Conservation (phyloP, 1,140 invertebrate genomes). For the Bacillus rossius region DNA sequence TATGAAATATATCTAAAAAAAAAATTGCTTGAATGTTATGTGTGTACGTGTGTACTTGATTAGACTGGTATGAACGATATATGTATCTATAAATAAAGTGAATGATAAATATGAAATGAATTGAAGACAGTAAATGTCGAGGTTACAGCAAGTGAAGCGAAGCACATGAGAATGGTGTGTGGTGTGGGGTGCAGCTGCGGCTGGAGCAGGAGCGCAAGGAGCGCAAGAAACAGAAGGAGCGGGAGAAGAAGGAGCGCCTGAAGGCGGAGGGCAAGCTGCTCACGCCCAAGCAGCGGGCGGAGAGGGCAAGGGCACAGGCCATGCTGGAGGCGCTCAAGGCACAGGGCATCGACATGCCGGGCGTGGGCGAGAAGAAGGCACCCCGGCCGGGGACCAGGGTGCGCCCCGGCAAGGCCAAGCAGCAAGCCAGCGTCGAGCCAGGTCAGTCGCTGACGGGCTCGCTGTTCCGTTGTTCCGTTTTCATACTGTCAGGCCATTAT, state of each 20-base stretch:
- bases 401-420: constrained; percentile 58
- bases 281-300: constrained; percentile 88
- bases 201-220: constrained; percentile 85
- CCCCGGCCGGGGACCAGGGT: constrained; percentile 67
- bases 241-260: constrained; percentile 85
- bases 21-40: too few species aligned
- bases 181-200: constrained; percentile 45
- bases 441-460: too few species aligned
- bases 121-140: too few species aligned
- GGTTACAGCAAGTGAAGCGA: constrained; percentile 4
- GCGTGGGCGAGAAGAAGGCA: constrained; percentile 62
- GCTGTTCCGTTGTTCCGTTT: not conserved
- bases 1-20: too few species aligned
- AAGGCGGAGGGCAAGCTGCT: constrained; percentile 94
- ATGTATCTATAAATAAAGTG: too few species aligned
- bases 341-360: constrained; percentile 63
- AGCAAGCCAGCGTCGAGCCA: constrained; percentile 30
- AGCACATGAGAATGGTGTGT: constrained; percentile 1
- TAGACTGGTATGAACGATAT: too few species aligned
- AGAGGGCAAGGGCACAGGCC: constrained; percentile 77
- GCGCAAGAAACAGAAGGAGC: constrained; percentile 91
- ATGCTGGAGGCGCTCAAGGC: constrained; percentile 84
- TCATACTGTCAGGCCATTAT: not conserved
- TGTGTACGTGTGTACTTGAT: too few species aligned
- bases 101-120: too few species aligned